A percentile compares a stretch with the other conserved stretches of the same genome.
These are phyloP conservation scores for Wiebesia pumilae DNA, from an alignment of 1,140 invertebrate genomes.

Conservation along the genomic window DNA sequence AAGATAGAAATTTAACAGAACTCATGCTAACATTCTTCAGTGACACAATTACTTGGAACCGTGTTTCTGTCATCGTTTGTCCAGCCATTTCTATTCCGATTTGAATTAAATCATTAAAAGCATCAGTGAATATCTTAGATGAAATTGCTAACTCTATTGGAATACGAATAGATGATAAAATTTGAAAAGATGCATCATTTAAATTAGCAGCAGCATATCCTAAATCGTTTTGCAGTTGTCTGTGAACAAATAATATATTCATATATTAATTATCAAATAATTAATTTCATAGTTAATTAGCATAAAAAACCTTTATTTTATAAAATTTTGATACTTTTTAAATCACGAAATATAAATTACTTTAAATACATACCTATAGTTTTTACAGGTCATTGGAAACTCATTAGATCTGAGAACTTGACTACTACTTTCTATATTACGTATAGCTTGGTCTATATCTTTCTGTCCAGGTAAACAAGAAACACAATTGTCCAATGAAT, in stretches of 20 bases:
- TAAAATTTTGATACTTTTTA: no score
- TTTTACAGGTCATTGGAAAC: conserved; percentile 83
- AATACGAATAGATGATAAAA: conserved; percentile 82
- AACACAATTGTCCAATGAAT: conserved; percentile 80
- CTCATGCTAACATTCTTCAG: conserved; percentile 91
- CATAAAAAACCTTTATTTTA: no score
- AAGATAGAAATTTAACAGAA: conserved; percentile 90
- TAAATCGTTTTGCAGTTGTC: conserved; percentile 90
- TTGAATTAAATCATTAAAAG: conserved; percentile 85
- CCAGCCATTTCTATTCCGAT: conserved; percentile 89
- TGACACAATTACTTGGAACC: conserved; percentile 87
- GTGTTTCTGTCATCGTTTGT: conserved; percentile 82
- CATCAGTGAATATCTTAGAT: conserved; percentile 85
- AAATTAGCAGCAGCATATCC: conserved; percentile 87
- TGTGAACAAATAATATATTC: conserved; percentile 57
- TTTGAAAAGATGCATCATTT: conserved; percentile 87
- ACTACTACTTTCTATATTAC: conserved; percentile 85
- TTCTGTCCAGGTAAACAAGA: conserved; percentile 91
- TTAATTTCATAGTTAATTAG: no score
- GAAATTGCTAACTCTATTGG: conserved; percentile 83
- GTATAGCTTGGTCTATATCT: conserved; percentile 91
- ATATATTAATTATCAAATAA: background rate
- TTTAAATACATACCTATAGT: conserved; percentile 78
- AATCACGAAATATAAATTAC: no score
- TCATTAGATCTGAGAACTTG: conserved; percentile 83